phyloP scores from a whole-genome alignment of 2,888 invertebrate species.

The Nephrotoma guestfalica region DNA sequence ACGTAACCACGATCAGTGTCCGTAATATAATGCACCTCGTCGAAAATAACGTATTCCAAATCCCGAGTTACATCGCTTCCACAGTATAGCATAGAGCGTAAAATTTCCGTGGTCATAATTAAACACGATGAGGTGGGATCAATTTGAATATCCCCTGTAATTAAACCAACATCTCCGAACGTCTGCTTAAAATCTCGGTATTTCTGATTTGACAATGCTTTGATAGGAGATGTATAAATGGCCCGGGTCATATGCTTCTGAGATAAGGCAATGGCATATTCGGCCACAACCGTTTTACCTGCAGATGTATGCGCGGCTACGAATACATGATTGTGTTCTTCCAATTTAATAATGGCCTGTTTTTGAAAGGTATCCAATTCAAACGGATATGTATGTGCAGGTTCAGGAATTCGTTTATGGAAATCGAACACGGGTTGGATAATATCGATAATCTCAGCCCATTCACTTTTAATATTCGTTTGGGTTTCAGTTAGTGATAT shows the following conservation, averaged over 20 bases:
- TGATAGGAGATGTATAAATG: conserved; percentile 98
- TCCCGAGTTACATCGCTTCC: conserved; percentile 90
- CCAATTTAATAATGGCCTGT: conserved; percentile 85
- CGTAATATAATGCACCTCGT: conserved; percentile 98
- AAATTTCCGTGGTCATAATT: conserved; percentile 98
- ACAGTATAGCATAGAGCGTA: conserved; percentile 92
- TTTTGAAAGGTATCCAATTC: conserved; percentile 96
- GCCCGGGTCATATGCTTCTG: conserved; percentile 81
- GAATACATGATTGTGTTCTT: conserved; percentile 89
- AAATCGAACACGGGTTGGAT: conserved; percentile 69
- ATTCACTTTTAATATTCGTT: conserved; percentile 39
- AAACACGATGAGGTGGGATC: conserved; percentile 87
- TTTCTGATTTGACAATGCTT: conserved; percentile 97
- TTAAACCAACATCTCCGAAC: conserved; percentile 84
- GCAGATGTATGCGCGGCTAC: conserved; percentile 99
- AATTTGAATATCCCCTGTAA: conserved; percentile 93
- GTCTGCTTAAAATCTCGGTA: conserved; percentile 90
- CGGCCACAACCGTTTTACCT: conserved; percentile 95
- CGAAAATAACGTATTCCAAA: conserved; percentile 96
- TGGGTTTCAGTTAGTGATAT: conserved; percentile 26
- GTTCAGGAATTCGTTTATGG: conserved; percentile 60
- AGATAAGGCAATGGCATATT: conserved; percentile 95
- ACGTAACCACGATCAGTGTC: conserved; percentile 96
- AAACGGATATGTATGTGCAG: conserved; percentile 78
- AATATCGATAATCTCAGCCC: conserved; percentile 80